Evolutionary conservation across 2,888 invertebrate genomes (phyloP), one percentile per base, ranked within the genome.

Genomic region (Orchestes rusci): DNA sequence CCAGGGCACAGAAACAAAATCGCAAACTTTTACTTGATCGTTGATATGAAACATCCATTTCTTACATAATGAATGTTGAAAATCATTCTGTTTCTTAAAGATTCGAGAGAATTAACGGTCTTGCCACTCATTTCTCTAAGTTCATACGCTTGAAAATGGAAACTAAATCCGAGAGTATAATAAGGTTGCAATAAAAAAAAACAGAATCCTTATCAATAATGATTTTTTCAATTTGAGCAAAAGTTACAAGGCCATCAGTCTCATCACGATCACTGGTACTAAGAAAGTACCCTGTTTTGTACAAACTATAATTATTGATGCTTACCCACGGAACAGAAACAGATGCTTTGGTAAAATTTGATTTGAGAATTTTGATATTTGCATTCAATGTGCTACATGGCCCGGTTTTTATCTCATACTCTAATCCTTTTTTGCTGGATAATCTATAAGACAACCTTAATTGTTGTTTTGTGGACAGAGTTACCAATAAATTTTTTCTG

Each of bases 401-500:
- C 16, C 32, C 32, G 3, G 3, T 15, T 15, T 32, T 32, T 16
- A 32, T 32, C 4, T 7, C 15, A 32, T 32, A n/a, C 3, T 32
- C 32, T 7, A 32, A 32, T 23, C 34, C 34, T 17, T 34, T 34
- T 34, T 34, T 34, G 17, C 37, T 37, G 12, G 13, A 13, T 8
- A 37, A 15, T 27, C 37, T n/a, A 15, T 27, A 12, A 16, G 37
- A 37, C 12, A 37, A 37, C 23, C 37, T 28, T 27, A 37, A 28
- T 15, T 23, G 28, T 15, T 37, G 28, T 16, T 37, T 37, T 15
- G 16, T 37, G 8, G 28, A 37, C n/a, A 37, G 13, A 3, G 37
- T 37, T 15, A 37, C 16, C 16, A 37, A 37, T 27, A 37, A 4
- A 27, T 37, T 37, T 7, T 28, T 28, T 28, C 37, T 37, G 17